phyloP scores from a whole-genome alignment of 2,797 vertebrate genomes.

The Kryptolebias ocellatus region DNA sequence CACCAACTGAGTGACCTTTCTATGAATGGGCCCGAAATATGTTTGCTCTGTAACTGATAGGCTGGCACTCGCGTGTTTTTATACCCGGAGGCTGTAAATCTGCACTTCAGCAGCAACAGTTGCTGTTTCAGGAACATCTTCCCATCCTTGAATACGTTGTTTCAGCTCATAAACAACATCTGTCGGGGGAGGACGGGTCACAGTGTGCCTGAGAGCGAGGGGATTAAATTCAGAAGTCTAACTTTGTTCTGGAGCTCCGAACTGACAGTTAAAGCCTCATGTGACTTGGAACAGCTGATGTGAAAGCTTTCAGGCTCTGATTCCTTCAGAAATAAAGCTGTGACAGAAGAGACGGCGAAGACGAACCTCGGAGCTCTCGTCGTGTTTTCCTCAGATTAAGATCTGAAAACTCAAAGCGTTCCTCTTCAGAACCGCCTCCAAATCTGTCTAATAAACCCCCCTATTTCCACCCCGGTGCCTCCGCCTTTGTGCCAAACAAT shows the following conservation, averaged over 20 bases:
- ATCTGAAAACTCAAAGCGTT: slow-evolving; percentile 44
- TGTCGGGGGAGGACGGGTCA: background rate
- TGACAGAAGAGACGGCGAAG: background rate
- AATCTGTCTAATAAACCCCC: background rate
- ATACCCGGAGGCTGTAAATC: background rate
- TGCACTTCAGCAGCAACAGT: background rate
- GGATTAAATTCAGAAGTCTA: slow-evolving; percentile 4
- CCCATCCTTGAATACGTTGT: background rate
- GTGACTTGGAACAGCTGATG: too few relatives aligned
- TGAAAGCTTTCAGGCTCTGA: background rate
- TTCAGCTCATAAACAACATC: background rate
- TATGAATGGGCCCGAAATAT: slow-evolving; percentile 1
- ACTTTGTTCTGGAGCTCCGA: slow-evolving; percentile 27
- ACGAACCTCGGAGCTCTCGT: slow-evolving; percentile 18
- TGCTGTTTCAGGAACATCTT: background rate
- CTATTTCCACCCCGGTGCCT: too few relatives aligned
- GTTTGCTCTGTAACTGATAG: background rate
- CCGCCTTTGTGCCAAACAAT: too few relatives aligned
- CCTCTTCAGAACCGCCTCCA: slow-evolving; percentile 5
- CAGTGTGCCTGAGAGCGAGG: background rate
- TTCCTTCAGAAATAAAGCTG: background rate
- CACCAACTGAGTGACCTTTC: background rate
- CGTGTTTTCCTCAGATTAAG: slow-evolving; percentile 30
- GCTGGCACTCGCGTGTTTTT: background rate
- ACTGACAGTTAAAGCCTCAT: background rate